Evolutionary conservation across 2,888 invertebrate species (phyloP), one percentile per base, ranked within the genome.

Genomic region (Trichogramma evanescens): DNA sequence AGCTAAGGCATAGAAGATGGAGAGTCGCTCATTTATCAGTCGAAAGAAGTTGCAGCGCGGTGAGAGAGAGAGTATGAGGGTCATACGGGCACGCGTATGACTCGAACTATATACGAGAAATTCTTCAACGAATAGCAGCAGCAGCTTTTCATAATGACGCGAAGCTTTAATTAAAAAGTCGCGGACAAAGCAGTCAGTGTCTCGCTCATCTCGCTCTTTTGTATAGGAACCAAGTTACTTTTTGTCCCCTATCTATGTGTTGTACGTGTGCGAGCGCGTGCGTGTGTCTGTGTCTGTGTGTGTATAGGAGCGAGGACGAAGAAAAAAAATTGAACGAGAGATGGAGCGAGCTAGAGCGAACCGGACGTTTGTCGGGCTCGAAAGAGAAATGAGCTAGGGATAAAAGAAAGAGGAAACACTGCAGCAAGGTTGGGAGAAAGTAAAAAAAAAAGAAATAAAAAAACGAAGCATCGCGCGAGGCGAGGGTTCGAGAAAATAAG

Each of bases 201-300:
- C 56, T 59, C 54, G 43, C 58, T 63, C 26, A 59, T 43, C 26
- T 41, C 45, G 42, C 62, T 64, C 64, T 63, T 58, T 52, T 58
- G 57, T 66, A 62, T 66, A 63, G 67, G 68, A 67, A 63, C 61
- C 56, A 56, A 55, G 56, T 58, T 54, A 44, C 53, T 61, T 63
- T 58, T 63, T 50, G 53, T 54, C 53, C 43, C 49, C 41, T 26
- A 26, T 26, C 26, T 26, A 26, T 26, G 26, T 26, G 3, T 26
- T 26, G 26, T 26, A 26, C 26, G 26, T 26, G 26, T 26, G 26
- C 26, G 26, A 26, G 26, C 26, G 26, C 26, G 26, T 26, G 26
- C 26, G 26, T 26, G 26, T 26, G 26, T 26, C 26, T 26, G 26
- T 26, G 26, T 26, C 2, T 26, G 26, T 26, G 26, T 26, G 26